These are phyloP conservation scores for Aurelia aurita DNA, from an alignment of 30 jellyfish, hydroid and myxozoan genomes.

Conservation along the genomic window DNA sequence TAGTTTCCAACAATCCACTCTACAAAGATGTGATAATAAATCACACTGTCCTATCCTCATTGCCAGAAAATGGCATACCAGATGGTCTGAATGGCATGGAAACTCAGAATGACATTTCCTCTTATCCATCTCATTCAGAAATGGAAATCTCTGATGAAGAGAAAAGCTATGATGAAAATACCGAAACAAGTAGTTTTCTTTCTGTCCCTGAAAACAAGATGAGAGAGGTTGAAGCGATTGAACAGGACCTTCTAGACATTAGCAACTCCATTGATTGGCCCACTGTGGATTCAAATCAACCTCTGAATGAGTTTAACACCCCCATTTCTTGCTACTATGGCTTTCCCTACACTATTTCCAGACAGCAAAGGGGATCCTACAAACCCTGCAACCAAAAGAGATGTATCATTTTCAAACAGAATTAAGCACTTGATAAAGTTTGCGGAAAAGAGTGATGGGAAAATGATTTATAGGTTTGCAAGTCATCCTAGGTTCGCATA, in stretches of 20 bases:
- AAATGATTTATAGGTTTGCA: neutral
- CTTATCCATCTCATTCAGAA: neutral
- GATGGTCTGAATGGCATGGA: conserved; percentile 1
- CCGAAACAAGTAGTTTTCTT: conserved; percentile 11
- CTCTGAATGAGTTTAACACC: conserved; percentile 41
- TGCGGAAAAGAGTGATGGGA: neutral
- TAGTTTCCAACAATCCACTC: too few relatives aligned
- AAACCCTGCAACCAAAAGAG: too few relatives aligned
- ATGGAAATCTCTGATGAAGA: conserved; percentile 17
- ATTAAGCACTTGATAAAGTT: neutral
- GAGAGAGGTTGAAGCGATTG: conserved; percentile 28
- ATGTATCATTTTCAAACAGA: too few relatives aligned
- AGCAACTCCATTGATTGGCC: too few relatives aligned
- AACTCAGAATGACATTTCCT: neutral
- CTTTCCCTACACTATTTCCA: too few relatives aligned
- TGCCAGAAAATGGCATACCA: neutral
- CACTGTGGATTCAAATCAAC: conserved; percentile 42
- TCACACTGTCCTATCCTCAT: too few relatives aligned
- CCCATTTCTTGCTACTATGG: too few relatives aligned
- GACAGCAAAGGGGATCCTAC: too few relatives aligned
- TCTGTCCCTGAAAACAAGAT: conserved; percentile 5
- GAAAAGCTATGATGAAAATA: conserved; percentile 4
- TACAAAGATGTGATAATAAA: conserved; percentile 18
- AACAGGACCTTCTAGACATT: neutral
- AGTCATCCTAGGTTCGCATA: too few relatives aligned